Evolutionary conservation across 2,113 vertebrate genomes (phyloP), one percentile per base, ranked within the genome.

Genomic region (Barbus barbus): DNA sequence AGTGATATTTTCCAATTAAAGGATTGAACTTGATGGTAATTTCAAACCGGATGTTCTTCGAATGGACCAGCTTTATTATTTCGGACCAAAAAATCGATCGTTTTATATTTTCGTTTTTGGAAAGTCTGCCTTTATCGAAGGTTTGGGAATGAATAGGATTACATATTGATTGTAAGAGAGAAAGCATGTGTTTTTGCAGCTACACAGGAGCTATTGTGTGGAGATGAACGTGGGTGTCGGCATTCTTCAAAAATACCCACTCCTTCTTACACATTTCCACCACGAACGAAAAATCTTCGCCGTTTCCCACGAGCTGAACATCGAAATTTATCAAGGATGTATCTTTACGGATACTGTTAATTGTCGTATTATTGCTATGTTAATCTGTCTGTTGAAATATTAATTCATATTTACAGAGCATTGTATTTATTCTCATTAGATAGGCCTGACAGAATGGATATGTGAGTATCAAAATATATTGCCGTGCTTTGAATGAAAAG

Each of bases 201-300:
- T 83, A 87, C 83, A 86, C 85, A 88, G 88, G 90, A 92, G 90
- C 94, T 95, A 81, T 97, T 98, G 95, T 97, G 92, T 92, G 92
- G 87, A 91, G 92, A 94, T 93, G 94, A 95, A 95, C 93, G 98
- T 98, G 97, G 97, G 97, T 95, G 97, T 96, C 92, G 93, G 94
- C 92, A 93, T 96, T 96, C 92, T 94, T 93, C 88, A 86, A 83
- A 88, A 83, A 89, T 90, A 22, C 88, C 90, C 87, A 90, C 91
- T 94, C 89, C 90, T 41, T 72, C 88, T 90, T 82, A 86, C 90
- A 85, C 89, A 84, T 88, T 88, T 90, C 80, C 65, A 73, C 18
- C 63, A 65, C 80, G 82, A 67, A 31, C 65, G 58, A 63, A 56
- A 78, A 61, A 76, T 79, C 56, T 81, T 78, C 76, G 33, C 81